Conservation (phyloP, 2,113 vertebrate species). For the Vidua chalybeata region DNA sequence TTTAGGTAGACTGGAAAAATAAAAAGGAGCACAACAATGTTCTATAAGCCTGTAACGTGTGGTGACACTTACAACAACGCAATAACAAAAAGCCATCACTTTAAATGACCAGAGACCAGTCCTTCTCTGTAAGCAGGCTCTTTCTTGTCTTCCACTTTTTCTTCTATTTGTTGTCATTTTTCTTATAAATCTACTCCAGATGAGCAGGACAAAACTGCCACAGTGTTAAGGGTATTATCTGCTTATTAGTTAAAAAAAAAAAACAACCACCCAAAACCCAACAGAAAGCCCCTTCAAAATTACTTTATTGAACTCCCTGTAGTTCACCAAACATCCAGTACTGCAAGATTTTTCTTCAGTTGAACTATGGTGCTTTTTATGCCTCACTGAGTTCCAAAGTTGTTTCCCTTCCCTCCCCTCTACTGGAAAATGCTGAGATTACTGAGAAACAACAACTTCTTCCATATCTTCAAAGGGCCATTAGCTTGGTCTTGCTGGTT, state of each 20-base stretch:
- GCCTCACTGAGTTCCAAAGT: neutral
- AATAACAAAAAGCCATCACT: neutral
- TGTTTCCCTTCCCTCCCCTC: neutral
- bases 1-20: neutral
- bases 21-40: neutral
- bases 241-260: neutral
- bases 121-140: neutral
- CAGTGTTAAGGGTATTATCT: neutral
- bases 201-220: neutral
- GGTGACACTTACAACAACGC: neutral
- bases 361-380: neutral
- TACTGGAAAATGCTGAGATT: neutral
- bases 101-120: neutral
- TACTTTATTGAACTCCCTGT: neutral
- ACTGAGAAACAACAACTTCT: neutral
- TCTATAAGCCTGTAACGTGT: neutral
- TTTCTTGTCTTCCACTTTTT: neutral
- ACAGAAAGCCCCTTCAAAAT: neutral
- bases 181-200: neutral
- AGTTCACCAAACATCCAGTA: neutral
- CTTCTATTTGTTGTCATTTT: neutral
- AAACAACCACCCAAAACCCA: accelerated
- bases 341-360: neutral
- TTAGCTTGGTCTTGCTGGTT: neutral
- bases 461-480: neutral